phyloP scores from a whole-genome alignment of 2,113 vertebrate species.

The Reinhardtius hippoglossoides region DNA sequence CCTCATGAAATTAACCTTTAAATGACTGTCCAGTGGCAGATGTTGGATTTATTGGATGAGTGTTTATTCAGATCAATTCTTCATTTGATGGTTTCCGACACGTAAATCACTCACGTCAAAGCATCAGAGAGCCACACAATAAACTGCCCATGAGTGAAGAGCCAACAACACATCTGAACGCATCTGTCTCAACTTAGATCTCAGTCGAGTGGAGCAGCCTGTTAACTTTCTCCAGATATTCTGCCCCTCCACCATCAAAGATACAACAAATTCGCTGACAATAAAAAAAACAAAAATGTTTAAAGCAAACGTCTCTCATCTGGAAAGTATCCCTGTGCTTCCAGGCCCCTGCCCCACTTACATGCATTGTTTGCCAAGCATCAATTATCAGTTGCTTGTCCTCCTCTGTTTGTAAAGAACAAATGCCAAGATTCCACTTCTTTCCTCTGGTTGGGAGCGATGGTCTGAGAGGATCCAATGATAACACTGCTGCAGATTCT shows the following conservation, averaged over 20 bases:
- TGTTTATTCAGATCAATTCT: conserved; percentile 2
- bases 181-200: conserved; percentile 55
- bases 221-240: conserved; percentile 59
- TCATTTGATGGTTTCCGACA: background rate
- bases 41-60: background rate
- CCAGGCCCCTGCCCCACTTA: background rate
- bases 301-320: conserved; percentile 60
- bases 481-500: conserved; percentile 47
- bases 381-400: conserved; percentile 63
- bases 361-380: conserved; percentile 67
- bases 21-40: background rate
- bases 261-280: conserved; percentile 44
- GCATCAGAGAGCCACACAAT: conserved; percentile 9
- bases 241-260: conserved; percentile 38
- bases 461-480: conserved; percentile 53
- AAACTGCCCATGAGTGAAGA: conserved; percentile 21
- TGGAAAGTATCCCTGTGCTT: conserved; percentile 57
- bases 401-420: conserved; percentile 65
- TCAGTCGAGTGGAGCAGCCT: conserved; percentile 45
- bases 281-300: conserved; percentile 34
- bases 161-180: conserved; percentile 52
- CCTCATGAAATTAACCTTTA: conserved; percentile 47
- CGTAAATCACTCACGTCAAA: background rate
- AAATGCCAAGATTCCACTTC: conserved; percentile 65
- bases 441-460: conserved; percentile 31